These are phyloP conservation scores for Drymonia ruficornis DNA, from an alignment of 2,888 invertebrate genomes.

Conservation along the genomic window DNA sequence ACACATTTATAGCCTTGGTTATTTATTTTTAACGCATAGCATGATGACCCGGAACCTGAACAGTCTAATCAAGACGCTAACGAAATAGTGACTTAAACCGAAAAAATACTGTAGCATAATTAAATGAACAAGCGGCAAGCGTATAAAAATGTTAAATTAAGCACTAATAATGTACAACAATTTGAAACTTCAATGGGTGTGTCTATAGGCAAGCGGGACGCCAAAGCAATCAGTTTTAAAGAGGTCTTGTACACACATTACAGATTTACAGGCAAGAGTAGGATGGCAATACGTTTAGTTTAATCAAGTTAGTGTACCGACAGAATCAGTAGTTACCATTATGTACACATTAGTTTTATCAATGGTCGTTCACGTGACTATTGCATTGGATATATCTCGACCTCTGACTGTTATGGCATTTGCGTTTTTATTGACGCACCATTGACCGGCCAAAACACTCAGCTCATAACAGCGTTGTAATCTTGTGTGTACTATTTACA, in stretches of 20 bases:
- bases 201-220: no score
- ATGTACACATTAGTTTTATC: slow-evolving; percentile 7
- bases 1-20: neutral
- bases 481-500: slow-evolving; percentile 25
- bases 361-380: slow-evolving; percentile 18
- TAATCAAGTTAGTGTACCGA: no score
- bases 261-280: no score
- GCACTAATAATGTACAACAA: no score
- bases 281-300: no score
- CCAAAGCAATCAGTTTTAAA: no score
- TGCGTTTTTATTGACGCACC: slow-evolving; percentile 27
- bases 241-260: no score
- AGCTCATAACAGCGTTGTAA: slow-evolving; percentile 26
- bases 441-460: slow-evolving; percentile 22
- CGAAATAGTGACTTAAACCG: neutral
- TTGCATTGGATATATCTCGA: slow-evolving; percentile 26
- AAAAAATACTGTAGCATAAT: neutral
- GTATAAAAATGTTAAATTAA: no score
- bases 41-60: slow-evolving; percentile 21
- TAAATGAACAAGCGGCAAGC: no score
- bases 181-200: no score
- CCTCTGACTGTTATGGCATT: slow-evolving; percentile 30
- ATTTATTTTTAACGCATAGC: neutral
- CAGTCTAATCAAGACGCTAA: neutral
- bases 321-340: slow-evolving; percentile 13